These are phyloP conservation scores for Pseudopodoces humilis DNA, from an alignment of 2,113 vertebrate species.

Conservation along the genomic window DNA sequence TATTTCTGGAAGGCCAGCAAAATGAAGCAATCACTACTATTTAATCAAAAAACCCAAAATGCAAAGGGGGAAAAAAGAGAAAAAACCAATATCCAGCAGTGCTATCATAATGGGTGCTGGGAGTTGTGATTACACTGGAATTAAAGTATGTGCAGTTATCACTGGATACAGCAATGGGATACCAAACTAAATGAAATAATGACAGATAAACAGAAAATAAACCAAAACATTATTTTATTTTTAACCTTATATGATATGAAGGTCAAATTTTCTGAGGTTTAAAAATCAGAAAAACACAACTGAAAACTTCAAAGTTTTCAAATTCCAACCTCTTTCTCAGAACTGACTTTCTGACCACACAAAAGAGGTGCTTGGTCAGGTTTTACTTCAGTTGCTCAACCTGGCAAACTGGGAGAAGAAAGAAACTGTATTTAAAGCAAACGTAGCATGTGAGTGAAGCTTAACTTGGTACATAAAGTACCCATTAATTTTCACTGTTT, in stretches of 20 bases:
- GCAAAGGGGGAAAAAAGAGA: no score
- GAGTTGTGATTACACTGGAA: neutral
- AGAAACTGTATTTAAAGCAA: constrained; percentile 32
- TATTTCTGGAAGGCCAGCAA: neutral
- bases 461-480: constrained; percentile 27
- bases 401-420: neutral
- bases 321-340: neutral
- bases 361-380: neutral
- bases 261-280: neutral
- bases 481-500: constrained; percentile 42
- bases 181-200: neutral
- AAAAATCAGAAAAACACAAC: neutral
- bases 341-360: neutral
- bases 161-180: neutral
- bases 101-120: neutral
- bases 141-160: neutral
- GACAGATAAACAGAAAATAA: neutral
- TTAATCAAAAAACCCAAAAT: neutral
- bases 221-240: neutral
- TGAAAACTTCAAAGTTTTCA: neutral
- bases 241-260: constrained; percentile 5
- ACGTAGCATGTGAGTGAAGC: constrained; percentile 23
- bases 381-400: neutral
- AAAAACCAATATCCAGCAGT: neutral
- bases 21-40: neutral